Evolutionary conservation across 2,113 vertebrate species (phyloP).

Genomic region (Lipophrys pholis): DNA sequence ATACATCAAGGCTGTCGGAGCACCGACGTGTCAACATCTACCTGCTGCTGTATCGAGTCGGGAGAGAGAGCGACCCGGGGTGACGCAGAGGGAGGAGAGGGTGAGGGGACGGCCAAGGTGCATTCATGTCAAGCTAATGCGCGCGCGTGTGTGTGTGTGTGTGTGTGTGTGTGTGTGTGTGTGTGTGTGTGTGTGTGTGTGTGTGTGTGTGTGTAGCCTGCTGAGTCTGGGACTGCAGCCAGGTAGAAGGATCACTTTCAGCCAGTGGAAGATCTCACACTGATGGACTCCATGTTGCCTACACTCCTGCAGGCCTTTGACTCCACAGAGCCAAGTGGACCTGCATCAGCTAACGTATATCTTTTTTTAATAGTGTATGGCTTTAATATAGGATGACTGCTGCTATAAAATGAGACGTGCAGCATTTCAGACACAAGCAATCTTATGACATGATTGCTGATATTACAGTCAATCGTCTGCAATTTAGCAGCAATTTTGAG

Average conservation of each 20-base stretch:
- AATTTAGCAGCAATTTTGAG: conserved; percentile 72
- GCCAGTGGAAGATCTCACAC: conserved; percentile 73
- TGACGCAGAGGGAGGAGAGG: conserved; percentile 13
- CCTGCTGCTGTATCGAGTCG: conserved; percentile 60
- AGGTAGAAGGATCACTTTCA: conserved; percentile 69
- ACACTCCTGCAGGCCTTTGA: conserved; percentile 55
- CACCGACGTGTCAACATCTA: conserved; percentile 58
- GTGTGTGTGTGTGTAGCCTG: conserved; percentile 23
- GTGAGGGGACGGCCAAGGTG: conserved; percentile 13
- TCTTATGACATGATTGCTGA: conserved; percentile 62
- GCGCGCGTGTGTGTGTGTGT: neutral
- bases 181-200: conserved; percentile 5
- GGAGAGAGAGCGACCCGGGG: conserved; percentile 27
- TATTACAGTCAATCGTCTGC: conserved; percentile 60
- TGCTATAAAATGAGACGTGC: conserved; percentile 37
- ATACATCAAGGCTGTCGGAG: conserved; percentile 61
- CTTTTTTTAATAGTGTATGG: conserved; percentile 33
- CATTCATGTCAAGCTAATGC: conserved; percentile 19
- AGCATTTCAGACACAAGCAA: conserved; percentile 16
- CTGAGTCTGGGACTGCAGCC: conserved; percentile 69
- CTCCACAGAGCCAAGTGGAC: conserved; percentile 43
- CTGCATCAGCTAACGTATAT: conserved; percentile 30
- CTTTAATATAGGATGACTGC: conserved; percentile 52
- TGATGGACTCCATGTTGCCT: conserved; percentile 60
- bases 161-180: conserved; percentile 13